Percentiles rank a stretch among this genome's conserved stretches.
These are phyloP conservation scores for Morpho deidamia DNA, from an alignment of 2,888 invertebrate species.

Conservation along the genomic window DNA sequence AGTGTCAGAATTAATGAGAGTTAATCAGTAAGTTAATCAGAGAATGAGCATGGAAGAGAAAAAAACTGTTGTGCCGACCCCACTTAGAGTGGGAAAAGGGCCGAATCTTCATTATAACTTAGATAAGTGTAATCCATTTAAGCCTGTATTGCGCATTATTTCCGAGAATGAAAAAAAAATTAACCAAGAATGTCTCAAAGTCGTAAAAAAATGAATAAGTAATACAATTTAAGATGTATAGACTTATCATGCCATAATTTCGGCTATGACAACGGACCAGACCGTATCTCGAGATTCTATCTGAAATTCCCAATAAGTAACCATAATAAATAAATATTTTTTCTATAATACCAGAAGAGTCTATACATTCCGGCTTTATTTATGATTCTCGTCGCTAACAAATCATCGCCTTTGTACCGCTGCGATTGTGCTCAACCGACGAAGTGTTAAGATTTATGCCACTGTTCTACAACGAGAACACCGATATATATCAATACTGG, in stretches of 20 bases:
- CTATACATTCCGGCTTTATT: conserved; percentile 43
- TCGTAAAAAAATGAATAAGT: conserved; percentile 2
- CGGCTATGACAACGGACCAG: conserved; percentile 19
- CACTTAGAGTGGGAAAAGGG: too few relatives aligned
- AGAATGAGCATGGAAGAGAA: too few relatives aligned
- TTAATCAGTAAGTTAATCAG: too few relatives aligned
- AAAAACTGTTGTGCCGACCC: too few relatives aligned
- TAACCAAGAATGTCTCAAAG: background rate
- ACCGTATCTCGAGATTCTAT: conserved; percentile 35
- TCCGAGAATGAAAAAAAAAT: background rate
- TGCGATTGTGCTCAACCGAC: conserved; percentile 45
- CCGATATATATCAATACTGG: conserved; percentile 18
- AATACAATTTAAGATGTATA: conserved; percentile 3
- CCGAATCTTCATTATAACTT: too few relatives aligned
- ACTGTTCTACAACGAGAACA: conserved; percentile 13
- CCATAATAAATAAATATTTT: conserved; percentile 58
- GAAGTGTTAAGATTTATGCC: conserved; percentile 62
- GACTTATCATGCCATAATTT: conserved; percentile 19
- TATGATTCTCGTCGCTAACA: conserved; percentile 55
- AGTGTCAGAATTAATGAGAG: too few relatives aligned
- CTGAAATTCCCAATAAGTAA: conserved; percentile 37
- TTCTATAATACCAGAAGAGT: conserved; percentile 35
- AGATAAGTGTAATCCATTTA: too few relatives aligned
- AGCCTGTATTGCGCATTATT: too few relatives aligned
- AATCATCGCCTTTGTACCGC: conserved; percentile 57